phyloP scores from a whole-genome alignment of 2,888 invertebrate species.

The Drosophila formosana region DNA sequence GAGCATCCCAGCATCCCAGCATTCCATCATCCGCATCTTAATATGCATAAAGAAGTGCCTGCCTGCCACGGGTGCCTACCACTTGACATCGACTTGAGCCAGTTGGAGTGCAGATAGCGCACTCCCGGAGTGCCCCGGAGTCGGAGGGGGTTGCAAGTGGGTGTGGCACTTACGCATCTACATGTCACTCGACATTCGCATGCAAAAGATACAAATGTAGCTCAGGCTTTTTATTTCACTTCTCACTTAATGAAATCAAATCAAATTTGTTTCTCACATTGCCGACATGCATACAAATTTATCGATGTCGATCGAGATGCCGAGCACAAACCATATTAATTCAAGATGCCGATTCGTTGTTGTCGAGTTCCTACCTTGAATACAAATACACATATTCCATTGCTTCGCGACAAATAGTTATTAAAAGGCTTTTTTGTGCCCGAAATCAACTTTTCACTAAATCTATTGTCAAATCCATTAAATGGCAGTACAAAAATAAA shows the following conservation, averaged over 20 bases:
- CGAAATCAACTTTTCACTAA: neutral
- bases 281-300: slow-evolving; percentile 47
- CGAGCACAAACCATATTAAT: slow-evolving; percentile 32
- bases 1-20: neutral
- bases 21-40: slow-evolving; percentile 57
- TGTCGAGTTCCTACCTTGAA: neutral
- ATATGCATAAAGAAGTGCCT: slow-evolving; percentile 74
- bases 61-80: slow-evolving; percentile 55
- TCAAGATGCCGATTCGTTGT: neutral
- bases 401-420: neutral
- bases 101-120: slow-evolving; percentile 51
- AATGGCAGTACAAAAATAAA: neutral
- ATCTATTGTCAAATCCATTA: neutral
- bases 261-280: slow-evolving; percentile 50
- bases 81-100: slow-evolving; percentile 52
- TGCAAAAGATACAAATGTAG: slow-evolving; percentile 34
- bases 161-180: slow-evolving; percentile 4
- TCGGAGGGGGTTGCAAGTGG: neutral
- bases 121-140: slow-evolving; percentile 1
- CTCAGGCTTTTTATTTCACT: slow-evolving; percentile 8
- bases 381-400: neutral
- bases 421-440: neutral
- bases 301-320: slow-evolving; percentile 28
- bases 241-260: slow-evolving; percentile 57
- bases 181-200: slow-evolving; percentile 7